A percentile compares a stretch with the other conserved stretches of the same genome.
These are phyloP conservation scores for Prolemur simus DNA, from an alignment of 2,113 vertebrate genomes.

Conservation along the genomic window DNA sequence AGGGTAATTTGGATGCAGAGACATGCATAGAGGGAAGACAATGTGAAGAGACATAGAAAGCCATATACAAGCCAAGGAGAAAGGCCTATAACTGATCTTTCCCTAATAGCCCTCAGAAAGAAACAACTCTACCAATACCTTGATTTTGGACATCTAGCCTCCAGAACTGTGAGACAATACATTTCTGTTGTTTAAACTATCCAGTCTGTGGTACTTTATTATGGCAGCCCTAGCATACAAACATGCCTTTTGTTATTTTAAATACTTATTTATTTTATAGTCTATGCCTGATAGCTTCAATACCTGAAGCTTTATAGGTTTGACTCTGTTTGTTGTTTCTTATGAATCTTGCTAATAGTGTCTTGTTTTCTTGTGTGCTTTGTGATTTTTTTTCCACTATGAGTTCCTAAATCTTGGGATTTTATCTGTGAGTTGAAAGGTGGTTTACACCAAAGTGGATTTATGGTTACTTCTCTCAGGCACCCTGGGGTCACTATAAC, in stretches of 20 bases:
- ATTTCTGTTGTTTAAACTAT: not conserved
- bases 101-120: not conserved
- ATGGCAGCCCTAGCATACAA: not conserved
- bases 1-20: not conserved
- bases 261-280: not conserved
- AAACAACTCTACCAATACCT: not conserved
- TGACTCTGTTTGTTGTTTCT: not conserved
- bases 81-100: not conserved
- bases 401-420: not conserved
- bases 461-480: not conserved
- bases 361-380: not conserved
- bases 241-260: not conserved
- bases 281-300: not conserved
- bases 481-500: not conserved
- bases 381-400: not conserved
- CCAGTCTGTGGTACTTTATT: not conserved
- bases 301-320: not conserved
- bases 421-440: not conserved
- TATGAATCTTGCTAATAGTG: not conserved
- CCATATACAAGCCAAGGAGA: not conserved
- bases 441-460: not conserved
- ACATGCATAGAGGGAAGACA: not conserved
- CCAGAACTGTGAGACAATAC: not conserved
- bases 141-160: not conserved
- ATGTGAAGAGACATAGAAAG: not conserved